A percentile compares a stretch with the other conserved stretches of the same genome.
These are phyloP conservation scores for Entomobrya proxima DNA, from an alignment of 2,888 invertebrate species.

Conservation along the genomic window DNA sequence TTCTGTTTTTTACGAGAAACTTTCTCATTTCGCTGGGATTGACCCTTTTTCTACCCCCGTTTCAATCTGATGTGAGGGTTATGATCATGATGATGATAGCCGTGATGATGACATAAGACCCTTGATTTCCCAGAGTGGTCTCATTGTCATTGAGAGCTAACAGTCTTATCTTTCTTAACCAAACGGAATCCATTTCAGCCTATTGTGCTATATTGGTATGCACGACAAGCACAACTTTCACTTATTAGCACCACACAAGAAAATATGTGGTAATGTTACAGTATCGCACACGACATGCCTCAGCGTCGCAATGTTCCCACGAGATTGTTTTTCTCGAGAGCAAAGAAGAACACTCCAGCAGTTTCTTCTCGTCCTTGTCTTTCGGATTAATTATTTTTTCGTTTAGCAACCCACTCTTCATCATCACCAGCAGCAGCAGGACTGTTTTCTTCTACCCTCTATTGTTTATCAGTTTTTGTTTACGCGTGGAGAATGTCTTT, in stretches of 20 bases:
- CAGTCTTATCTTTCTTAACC: not conserved
- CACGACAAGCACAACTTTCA: not conserved
- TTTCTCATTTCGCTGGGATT: too few species aligned
- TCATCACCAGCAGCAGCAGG: too few species aligned
- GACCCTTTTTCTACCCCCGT: not conserved
- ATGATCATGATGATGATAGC: not conserved
- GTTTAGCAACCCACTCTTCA: not conserved
- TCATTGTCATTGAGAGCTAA: not conserved
- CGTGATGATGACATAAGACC: not conserved
- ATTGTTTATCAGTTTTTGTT: not conserved
- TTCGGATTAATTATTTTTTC: constrained; percentile 33
- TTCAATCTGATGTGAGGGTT: not conserved
- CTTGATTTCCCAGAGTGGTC: constrained; percentile 40
- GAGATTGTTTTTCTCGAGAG: not conserved
- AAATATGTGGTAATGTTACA: too few species aligned
- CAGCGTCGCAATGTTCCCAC: not conserved
- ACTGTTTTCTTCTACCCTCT: not conserved
- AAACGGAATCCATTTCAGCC: not conserved
- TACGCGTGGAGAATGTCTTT: not conserved
- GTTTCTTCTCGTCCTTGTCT: constrained; percentile 19
- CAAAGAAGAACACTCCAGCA: not conserved
- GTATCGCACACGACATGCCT: not conserved
- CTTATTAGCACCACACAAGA: not conserved
- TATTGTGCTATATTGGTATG: not conserved
- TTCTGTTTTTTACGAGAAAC: too few species aligned